Percentiles rank a stretch among this genome's conserved stretches.
Evolutionary conservation across 92 coral and sea anemone species (phyloP).

Genomic region (Ricordea florida): DNA sequence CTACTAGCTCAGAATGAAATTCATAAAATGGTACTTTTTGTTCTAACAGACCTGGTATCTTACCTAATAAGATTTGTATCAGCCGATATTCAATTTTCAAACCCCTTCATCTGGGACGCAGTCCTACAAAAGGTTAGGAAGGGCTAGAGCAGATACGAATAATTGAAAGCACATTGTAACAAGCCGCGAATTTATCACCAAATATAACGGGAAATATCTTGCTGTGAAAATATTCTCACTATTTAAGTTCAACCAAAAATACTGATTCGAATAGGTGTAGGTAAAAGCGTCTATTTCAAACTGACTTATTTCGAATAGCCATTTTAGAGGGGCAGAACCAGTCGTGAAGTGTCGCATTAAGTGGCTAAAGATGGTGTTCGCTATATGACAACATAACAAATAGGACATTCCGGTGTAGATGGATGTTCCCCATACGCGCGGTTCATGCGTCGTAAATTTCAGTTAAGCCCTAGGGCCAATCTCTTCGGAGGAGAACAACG

Average conservation of each 20-base stretch:
- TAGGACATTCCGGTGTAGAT: slow-evolving; percentile 34
- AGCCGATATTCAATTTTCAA: neutral
- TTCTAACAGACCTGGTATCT: no score
- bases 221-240: slow-evolving; percentile 42
- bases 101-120: neutral
- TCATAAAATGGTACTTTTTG: no score
- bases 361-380: neutral
- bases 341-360: no score
- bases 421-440: slow-evolving; percentile 11
- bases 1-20: no score
- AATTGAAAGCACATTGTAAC: slow-evolving; percentile 43
- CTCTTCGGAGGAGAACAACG: neutral
- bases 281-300: no score
- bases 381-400: slow-evolving; percentile 8
- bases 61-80: no score
- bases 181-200: slow-evolving; percentile 13
- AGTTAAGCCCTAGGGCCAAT: slow-evolving; percentile 36
- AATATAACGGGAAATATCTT: slow-evolving; percentile 30
- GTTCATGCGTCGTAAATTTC: slow-evolving; percentile 1
- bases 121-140: neutral
- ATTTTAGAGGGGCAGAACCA: no score
- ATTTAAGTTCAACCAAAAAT: slow-evolving; percentile 21
- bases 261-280: slow-evolving; percentile 9
- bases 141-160: neutral
- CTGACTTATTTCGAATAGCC: no score